phyloP scores from a whole-genome alignment of 2,888 invertebrate genomes.

The Acronicta leporina region DNA sequence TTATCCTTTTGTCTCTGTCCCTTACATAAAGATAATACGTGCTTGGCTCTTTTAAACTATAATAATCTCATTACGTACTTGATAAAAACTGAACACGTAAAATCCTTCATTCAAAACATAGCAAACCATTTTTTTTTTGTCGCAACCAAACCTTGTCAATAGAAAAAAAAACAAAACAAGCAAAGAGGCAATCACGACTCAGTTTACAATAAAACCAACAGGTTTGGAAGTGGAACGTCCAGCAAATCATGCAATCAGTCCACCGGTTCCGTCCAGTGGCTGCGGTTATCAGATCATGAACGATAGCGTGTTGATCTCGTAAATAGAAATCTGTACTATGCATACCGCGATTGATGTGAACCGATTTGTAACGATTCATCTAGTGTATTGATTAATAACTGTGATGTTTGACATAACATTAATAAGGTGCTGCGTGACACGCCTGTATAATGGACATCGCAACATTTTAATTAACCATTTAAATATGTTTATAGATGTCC shows the following conservation, averaged over 20 bases:
- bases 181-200: constrained; percentile 1
- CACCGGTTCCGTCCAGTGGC: constrained; percentile 54
- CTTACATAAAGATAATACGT: no score
- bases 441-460: no score
- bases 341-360: constrained; percentile 46
- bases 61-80: no score
- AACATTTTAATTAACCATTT: no score
- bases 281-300: constrained; percentile 73
- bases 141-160: not conserved
- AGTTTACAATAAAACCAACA: constrained; percentile 26
- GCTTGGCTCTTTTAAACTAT: no score
- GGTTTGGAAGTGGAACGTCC: constrained; percentile 44
- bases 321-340: constrained; percentile 68
- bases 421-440: no score
- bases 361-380: constrained; percentile 41
- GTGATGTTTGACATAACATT: not conserved
- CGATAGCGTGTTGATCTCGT: constrained; percentile 63
- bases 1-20: no score
- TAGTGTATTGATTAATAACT: constrained; percentile 4
- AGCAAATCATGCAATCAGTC: constrained; percentile 55
- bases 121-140: not conserved
- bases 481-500: no score
- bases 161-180: not conserved
- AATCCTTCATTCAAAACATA: not conserved
- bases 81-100: no score